Evolutionary conservation across 2,797 vertebrate genomes (phyloP).

Genomic region (Erpetoichthys calabaricus): DNA sequence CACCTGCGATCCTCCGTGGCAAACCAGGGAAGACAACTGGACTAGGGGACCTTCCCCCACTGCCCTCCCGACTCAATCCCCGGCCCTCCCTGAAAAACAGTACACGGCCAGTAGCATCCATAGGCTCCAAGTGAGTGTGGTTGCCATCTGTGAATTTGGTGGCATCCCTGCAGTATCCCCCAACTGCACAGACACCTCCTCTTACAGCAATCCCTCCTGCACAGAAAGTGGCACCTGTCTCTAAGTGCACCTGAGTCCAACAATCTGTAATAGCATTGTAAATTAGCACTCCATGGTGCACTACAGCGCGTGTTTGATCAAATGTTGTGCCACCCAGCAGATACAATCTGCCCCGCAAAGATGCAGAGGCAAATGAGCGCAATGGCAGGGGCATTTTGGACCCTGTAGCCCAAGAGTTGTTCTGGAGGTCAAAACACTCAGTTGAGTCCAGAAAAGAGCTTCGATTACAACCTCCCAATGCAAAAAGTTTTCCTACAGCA

Average conservation of each 20-base stretch:
- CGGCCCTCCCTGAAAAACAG: slow-evolving; percentile 59
- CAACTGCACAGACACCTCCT: slow-evolving; percentile 59
- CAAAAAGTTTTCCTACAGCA: slow-evolving; percentile 50
- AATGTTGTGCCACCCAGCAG: slow-evolving; percentile 59
- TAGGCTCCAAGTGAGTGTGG: slow-evolving; percentile 52
- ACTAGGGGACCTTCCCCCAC: slow-evolving; percentile 49
- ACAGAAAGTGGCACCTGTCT: slow-evolving; percentile 54
- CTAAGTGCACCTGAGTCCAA: slow-evolving; percentile 55
- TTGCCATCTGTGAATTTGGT: slow-evolving; percentile 55
- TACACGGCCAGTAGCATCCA: slow-evolving; percentile 58
- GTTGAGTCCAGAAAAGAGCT: slow-evolving; percentile 51
- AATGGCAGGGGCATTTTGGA: slow-evolving; percentile 44
- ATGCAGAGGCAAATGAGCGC: slow-evolving; percentile 52
- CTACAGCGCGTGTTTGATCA: slow-evolving; percentile 50
- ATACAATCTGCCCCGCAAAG: slow-evolving; percentile 50
- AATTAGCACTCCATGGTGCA: slow-evolving; percentile 60
- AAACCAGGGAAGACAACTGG: slow-evolving; percentile 57
- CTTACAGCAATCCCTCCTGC: slow-evolving; percentile 60
- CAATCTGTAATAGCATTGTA: slow-evolving; percentile 50
- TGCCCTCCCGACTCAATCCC: slow-evolving; percentile 31
- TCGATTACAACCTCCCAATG: slow-evolving; percentile 57
- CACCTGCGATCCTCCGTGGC: slow-evolving; percentile 52
- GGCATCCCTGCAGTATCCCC: slow-evolving; percentile 59
- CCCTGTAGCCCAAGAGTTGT: slow-evolving; percentile 31
- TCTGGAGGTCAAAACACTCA: slow-evolving; percentile 46